phyloP scores from a whole-genome alignment of 2,113 vertebrate species.

The Psilopogon haemacephalus region DNA sequence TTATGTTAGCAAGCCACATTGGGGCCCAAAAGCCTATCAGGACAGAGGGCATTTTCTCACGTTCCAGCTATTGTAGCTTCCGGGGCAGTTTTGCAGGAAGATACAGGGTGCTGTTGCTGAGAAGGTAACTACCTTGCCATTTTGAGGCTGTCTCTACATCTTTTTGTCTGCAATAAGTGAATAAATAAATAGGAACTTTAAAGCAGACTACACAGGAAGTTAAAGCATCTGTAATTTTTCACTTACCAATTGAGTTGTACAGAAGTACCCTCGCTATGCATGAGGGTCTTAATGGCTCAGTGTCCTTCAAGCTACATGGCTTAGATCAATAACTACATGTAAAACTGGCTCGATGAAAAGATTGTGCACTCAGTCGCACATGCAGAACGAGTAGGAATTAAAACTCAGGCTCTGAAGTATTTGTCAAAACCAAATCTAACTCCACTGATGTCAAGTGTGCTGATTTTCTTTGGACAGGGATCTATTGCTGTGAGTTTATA shows the following conservation, averaged over 20 bases:
- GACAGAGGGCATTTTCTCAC: not conserved
- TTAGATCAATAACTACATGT: not conserved
- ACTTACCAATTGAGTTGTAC: not conserved
- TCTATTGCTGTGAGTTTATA: conserved; percentile 4
- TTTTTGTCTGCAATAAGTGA: not conserved
- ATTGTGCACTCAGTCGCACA: not conserved
- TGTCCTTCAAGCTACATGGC: not conserved
- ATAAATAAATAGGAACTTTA: not conserved
- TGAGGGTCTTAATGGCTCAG: not conserved
- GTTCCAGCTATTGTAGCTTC: not conserved
- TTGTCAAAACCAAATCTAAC: conserved; percentile 11
- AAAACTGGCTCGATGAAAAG: not conserved
- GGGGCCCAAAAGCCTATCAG: not conserved
- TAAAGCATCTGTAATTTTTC: not conserved
- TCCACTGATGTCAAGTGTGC: not conserved
- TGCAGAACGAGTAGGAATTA: not conserved
- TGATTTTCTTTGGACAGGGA: not conserved
- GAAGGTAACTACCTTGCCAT: not conserved
- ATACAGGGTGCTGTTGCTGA: not conserved
- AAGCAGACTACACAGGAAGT: not conserved
- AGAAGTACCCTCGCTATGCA: not conserved
- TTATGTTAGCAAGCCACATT: not conserved
- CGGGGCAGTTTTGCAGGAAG: not conserved
- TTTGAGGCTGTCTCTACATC: not conserved
- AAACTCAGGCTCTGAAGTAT: conserved; percentile 9